phyloP scores from a whole-genome alignment of 2,113 vertebrate genomes.

The Syngnathoides biaculeatus region DNA sequence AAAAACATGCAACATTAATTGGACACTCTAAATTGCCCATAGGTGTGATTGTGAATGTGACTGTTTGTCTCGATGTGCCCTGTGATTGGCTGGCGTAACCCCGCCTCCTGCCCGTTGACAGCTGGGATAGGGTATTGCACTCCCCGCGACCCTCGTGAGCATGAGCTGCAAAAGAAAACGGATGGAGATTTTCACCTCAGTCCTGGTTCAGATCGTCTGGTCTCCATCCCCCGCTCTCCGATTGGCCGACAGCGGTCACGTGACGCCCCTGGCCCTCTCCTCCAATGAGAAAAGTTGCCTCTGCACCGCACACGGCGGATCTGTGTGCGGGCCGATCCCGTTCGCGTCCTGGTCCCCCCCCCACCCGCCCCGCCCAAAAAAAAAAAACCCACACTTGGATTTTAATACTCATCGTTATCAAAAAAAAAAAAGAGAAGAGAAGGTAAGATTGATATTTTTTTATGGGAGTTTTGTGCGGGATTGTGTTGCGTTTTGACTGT shows the following conservation, averaged over 20 bases:
- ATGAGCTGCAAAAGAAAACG: no score
- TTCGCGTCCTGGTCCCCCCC: slow-evolving; percentile 43
- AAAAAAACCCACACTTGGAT: background rate
- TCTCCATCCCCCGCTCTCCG: slow-evolving; percentile 12
- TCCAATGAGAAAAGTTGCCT: slow-evolving; percentile 66
- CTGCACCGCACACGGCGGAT: slow-evolving; percentile 32
- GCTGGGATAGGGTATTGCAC: no score
- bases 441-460: background rate
- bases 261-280: slow-evolving; percentile 1
- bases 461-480: background rate
- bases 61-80: no score
- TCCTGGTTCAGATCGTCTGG: background rate
- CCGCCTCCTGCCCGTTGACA: no score
- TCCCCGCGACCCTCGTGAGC: no score
- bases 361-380: no score
- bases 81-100: no score
- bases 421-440: background rate
- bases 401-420: background rate
- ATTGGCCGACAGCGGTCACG: background rate
- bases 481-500: background rate
- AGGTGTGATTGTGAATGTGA: no score
- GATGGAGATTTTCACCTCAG: background rate
- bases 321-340: slow-evolving; percentile 45
- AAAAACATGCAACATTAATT: no score
- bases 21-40: no score